Evolutionary conservation across 1,140 invertebrate genomes (phyloP), one percentile per base, ranked within the genome.

Genomic region (Phortica variegata): DNA sequence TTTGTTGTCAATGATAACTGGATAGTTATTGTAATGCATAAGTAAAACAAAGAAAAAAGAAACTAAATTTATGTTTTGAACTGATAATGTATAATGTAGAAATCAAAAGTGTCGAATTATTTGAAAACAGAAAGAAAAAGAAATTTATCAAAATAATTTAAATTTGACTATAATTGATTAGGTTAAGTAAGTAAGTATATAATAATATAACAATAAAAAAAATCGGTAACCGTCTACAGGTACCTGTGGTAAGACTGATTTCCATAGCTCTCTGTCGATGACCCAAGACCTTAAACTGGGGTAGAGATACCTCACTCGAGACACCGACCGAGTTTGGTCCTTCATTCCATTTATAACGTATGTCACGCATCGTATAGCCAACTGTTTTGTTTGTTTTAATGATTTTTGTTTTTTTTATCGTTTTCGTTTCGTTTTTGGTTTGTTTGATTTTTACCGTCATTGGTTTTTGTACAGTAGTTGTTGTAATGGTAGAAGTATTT

Each of bases 281-380:
- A 58, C 90, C 90, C 72, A 91, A 84, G 74, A 92, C 89, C 83
- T 94, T 92, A 85, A 95, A 95, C 81, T 95, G 93, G 70, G 93
- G 93, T 73, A 95, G 84, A 61, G 91, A 92, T 73, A 96, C 91
- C 79, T 94, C 91, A 79, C 87, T 88, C 76, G 90, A 90, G 56
- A 95, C 89, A 70, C 90, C 90, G 70, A 95, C 91, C 65, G 91
- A 93, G 79, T 89, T 88, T 74, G 89, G 87, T 54, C 91, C 90
- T 77, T 91, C 90, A 79, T 92, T 91, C 92, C 92, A 95, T 79
- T 91, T 92, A 85, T 95, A 94, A 66, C 89, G 86, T 81, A 96
- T 95, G 84, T 96, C 93, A 80, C 89, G 84, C 91, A 94, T 95
- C 77, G 92, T 94, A 85, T 95, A 95, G 81, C 93, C 93, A 85